A percentile compares a stretch with the other conserved stretches of the same genome.
Evolutionary conservation across 2,888 invertebrate species (phyloP).

Genomic region (Lycocerus yunnanus): DNA sequence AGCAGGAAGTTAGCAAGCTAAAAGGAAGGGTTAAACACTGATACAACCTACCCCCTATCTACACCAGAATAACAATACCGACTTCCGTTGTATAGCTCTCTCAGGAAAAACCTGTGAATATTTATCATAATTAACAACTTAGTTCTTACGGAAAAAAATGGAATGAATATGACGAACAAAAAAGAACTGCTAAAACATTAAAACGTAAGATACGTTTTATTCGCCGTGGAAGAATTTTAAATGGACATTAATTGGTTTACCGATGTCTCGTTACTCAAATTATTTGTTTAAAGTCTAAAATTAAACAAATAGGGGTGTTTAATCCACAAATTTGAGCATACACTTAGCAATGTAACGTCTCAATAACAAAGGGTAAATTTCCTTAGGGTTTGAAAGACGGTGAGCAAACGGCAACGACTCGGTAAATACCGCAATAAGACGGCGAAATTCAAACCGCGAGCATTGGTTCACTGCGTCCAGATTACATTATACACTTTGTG

Average conservation of each 20-base stretch:
- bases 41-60: constrained; percentile 55
- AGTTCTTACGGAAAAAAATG: constrained; percentile 53
- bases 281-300: constrained; percentile 32
- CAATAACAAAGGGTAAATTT: constrained; percentile 12
- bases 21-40: constrained; percentile 58
- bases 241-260: not conserved
- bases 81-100: constrained; percentile 57
- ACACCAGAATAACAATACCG: constrained; percentile 56
- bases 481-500: constrained; percentile 27
- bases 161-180: constrained; percentile 49
- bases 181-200: constrained; percentile 36
- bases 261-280: not conserved
- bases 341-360: constrained; percentile 31
- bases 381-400: constrained; percentile 22
- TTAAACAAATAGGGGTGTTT: constrained; percentile 38
- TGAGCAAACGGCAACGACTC: constrained; percentile 27
- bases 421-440: constrained; percentile 30
- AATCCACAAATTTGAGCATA: constrained; percentile 36
- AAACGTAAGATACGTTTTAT: not conserved
- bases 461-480: constrained; percentile 22
- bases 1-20: constrained; percentile 55
- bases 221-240: not conserved
- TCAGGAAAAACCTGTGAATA: constrained; percentile 58
- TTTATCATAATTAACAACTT: constrained; percentile 59
- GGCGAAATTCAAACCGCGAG: constrained; percentile 18